These are phyloP conservation scores for Syrrhaptes paradoxus DNA, from an alignment of 2,113 vertebrate genomes.

Conservation along the genomic window DNA sequence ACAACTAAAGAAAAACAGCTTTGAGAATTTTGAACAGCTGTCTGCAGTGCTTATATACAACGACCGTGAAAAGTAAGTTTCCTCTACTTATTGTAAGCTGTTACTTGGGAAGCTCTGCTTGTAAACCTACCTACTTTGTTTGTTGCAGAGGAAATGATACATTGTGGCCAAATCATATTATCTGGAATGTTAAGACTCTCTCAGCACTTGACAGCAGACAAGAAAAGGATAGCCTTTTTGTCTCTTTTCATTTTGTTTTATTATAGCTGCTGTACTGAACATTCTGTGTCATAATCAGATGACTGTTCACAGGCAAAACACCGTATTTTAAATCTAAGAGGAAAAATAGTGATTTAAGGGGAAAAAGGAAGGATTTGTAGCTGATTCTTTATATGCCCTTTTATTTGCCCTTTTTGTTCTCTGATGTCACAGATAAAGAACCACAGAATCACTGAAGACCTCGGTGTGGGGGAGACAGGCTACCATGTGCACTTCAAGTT, in stretches of 20 bases:
- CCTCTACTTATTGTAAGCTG: neutral
- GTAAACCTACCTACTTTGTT: neutral
- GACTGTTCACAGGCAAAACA: neutral
- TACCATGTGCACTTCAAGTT: neutral
- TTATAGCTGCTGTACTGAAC: neutral
- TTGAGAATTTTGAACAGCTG: constrained; percentile 81
- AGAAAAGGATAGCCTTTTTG: neutral
- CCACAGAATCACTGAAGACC: neutral
- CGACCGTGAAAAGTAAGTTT: constrained; percentile 82
- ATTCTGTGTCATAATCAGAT: neutral
- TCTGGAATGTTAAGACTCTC: neutral
- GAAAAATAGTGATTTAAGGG: neutral
- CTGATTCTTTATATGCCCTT: neutral
- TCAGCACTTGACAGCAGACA: neutral
- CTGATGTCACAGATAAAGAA: neutral
- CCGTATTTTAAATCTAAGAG: neutral
- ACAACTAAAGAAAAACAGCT: constrained; percentile 82
- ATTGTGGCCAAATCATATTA: neutral
- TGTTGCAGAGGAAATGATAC: neutral
- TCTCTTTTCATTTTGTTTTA: neutral
- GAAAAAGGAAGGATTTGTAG: neutral
- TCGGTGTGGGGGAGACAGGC: neutral
- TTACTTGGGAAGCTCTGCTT: neutral
- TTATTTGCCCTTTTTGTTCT: neutral
- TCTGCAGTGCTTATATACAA: constrained; percentile 70